A percentile compares a stretch with the other conserved stretches of the same genome.
phyloP scores from a whole-genome alignment of 2,797 vertebrate genomes.

The Falco peregrinus region DNA sequence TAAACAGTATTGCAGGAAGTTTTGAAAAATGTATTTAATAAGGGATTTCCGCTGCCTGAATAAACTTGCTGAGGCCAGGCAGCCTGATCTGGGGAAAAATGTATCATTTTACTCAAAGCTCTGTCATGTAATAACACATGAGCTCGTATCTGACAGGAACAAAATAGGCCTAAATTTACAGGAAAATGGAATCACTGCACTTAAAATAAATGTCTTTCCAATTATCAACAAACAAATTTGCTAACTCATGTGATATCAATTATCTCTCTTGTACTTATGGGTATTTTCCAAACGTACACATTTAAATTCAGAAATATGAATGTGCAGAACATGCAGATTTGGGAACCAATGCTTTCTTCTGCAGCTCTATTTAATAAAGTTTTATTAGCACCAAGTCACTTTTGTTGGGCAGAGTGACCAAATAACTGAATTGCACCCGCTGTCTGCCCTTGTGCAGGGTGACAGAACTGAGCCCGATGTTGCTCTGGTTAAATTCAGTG shows the following conservation, averaged over 20 bases:
- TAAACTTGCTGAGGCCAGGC: conserved; percentile 69
- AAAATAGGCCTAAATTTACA: conserved; percentile 29
- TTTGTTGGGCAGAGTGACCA: not conserved
- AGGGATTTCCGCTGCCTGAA: conserved; percentile 74
- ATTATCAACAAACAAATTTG: not conserved
- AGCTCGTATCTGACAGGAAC: conserved; percentile 21
- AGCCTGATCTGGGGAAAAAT: conserved; percentile 58
- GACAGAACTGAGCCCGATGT: not conserved
- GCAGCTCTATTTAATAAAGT: not conserved
- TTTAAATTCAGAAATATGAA: not conserved
- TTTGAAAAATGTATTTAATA: conserved; percentile 78
- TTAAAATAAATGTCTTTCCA: not conserved
- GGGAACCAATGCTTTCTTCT: rapidly evolving
- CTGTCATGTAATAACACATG: conserved; percentile 37
- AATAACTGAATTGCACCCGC: not conserved
- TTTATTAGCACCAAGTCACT: not conserved
- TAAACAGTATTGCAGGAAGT: conserved; percentile 69
- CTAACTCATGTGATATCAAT: not conserved
- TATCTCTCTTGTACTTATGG: not conserved
- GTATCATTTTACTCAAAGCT: conserved; percentile 61
- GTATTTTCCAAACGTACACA: not conserved
- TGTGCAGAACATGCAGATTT: not conserved
- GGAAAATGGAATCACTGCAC: not conserved
- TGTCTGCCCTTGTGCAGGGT: not conserved
- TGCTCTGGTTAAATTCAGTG: not conserved